Evolutionary conservation across 2,888 invertebrate genomes (phyloP), one percentile per base, ranked within the genome.

Genomic region (Microctonus aethiopoides): DNA sequence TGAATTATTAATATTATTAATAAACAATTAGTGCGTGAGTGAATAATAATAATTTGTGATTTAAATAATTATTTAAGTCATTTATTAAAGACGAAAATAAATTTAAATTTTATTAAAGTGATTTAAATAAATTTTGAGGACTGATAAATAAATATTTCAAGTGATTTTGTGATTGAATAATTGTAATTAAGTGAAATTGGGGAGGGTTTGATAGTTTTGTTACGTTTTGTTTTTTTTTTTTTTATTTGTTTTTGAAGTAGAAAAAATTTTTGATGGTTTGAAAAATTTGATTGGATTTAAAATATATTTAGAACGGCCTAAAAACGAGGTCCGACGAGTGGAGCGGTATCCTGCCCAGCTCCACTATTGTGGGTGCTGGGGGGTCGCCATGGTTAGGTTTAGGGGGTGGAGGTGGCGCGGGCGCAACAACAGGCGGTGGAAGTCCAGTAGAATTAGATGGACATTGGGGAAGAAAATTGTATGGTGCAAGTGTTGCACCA

Each of bases 281-380:
- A n/a, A n/a, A n/a, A 77, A 77, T 81, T 80, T 79, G 81, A 79
- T 75, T 79, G 78, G 75, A 80, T 75, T 76, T 72, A 67, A 67
- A 78, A 80, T 74, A 36, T 57, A 54, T 64, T 59, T 59, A 32
- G 26, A 79, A 84, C 86, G 84, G 86, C 86, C 81, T 86, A 80
- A 86, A 83, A 78, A 86, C 86, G 85, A 83, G 86, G 78, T 85
- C 86, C 84, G 86, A 86, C 86, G 86, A 86, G 85, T 85, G 85
- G 86, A 85, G 83, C 81, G 84, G 86, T 83, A 84, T 85, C 81
- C 83, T 85, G 83, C 86, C 86, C 86, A 86, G 86, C 86, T 84
- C 86, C 86, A 85, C 86, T 39, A 84, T 86, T 79, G 86, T 86
- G 84, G 86, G 86, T 78, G 86, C 86, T 85, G 86, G 86, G 81